phyloP scores from a whole-genome alignment of 2,113 vertebrate genomes.

The Paradoxurus hermaphroditus region DNA sequence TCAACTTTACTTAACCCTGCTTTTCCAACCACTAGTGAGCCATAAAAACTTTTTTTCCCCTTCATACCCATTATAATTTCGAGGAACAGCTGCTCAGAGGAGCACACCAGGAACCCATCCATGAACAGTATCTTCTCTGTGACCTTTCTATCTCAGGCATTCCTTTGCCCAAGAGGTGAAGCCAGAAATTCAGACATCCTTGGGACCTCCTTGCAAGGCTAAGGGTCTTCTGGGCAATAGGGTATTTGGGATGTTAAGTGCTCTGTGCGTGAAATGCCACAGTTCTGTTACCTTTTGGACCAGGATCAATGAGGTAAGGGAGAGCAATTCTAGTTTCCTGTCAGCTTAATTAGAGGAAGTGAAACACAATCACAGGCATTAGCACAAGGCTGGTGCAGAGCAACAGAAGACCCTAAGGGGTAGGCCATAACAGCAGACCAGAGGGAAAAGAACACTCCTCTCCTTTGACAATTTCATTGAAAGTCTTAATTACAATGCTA shows the following conservation, averaged over 20 bases:
- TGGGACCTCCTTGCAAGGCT: background rate
- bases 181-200: background rate
- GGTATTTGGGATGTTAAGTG: background rate
- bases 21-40: background rate
- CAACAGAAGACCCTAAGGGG: slow-evolving; percentile 66
- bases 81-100: background rate
- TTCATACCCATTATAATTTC: background rate
- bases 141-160: background rate
- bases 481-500: slow-evolving; percentile 74
- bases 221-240: background rate
- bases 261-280: background rate
- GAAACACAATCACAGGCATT: slow-evolving; percentile 86
- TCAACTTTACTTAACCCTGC: background rate
- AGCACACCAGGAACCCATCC: background rate
- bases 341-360: slow-evolving; percentile 88
- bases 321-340: slow-evolving; percentile 84
- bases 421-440: slow-evolving; percentile 50
- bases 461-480: slow-evolving; percentile 73
- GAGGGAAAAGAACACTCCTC: slow-evolving; percentile 30
- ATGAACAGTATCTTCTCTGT: background rate
- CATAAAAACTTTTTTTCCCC: background rate
- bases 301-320: slow-evolving; percentile 87
- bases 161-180: background rate
- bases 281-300: slow-evolving; percentile 63
- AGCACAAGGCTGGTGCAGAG: slow-evolving; percentile 81